Conservation (phyloP, 2,797 vertebrate genomes). For the Alca torda region DNA sequence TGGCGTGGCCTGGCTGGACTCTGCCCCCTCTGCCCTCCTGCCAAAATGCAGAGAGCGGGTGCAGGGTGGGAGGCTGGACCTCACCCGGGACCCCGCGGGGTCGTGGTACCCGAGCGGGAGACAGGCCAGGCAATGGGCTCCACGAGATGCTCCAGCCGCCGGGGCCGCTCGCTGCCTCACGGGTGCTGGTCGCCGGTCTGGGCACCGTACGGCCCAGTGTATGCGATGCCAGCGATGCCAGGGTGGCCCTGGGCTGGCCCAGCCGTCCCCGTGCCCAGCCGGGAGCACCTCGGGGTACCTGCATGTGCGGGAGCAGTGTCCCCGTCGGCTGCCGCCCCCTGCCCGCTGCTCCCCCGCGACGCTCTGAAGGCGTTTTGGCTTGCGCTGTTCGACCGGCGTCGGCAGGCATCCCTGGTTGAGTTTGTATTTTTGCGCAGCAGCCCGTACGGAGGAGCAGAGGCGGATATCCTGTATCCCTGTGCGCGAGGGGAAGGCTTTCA, state of each 20-base stretch:
- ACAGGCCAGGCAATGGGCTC: neutral
- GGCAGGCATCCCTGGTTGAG: neutral
- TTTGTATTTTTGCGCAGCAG: neutral
- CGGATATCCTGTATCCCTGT: neutral
- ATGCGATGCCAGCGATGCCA: neutral
- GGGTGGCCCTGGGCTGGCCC: rapidly evolving
- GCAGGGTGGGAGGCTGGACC: neutral
- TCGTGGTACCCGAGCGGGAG: rapidly evolving
- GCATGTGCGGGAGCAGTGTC: neutral
- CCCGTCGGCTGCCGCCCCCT: neutral
- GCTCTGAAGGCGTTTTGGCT: neutral
- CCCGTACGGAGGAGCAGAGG: neutral
- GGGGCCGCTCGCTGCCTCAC: rapidly evolving
- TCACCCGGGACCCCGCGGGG: rapidly evolving
- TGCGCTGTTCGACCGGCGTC: neutral
- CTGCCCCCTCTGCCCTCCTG: neutral
- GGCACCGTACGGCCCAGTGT: rapidly evolving
- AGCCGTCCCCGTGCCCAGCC: neutral
- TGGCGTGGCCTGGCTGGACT: neutral
- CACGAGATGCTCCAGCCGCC: rapidly evolving
- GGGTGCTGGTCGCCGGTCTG: neutral
- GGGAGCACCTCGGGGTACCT: neutral
- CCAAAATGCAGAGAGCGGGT: rapidly evolving
- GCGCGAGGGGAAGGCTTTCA: neutral
- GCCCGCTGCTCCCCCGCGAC: rapidly evolving